Conservation (phyloP, 2,797 vertebrate genomes). For the Pelochelys cantorii region DNA sequence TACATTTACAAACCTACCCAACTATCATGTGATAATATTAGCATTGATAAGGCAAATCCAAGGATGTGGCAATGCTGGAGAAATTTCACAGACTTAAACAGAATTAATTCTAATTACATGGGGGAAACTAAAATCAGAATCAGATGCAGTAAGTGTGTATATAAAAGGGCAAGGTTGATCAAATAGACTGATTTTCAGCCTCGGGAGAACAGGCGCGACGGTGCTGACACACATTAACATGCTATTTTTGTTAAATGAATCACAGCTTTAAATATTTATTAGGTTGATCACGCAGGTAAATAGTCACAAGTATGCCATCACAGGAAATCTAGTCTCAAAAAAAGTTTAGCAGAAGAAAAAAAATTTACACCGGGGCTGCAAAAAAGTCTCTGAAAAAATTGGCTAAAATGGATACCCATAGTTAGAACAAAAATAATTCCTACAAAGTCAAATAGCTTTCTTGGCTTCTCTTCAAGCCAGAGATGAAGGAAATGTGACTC, state of each 20-base stretch:
- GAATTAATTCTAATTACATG: background rate
- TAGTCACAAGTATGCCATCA: background rate
- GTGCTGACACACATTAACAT: background rate
- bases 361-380: background rate
- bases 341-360: background rate
- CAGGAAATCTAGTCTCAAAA: background rate
- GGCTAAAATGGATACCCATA: background rate
- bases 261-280: background rate
- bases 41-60: background rate
- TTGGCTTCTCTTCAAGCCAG: background rate
- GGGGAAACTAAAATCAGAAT: background rate
- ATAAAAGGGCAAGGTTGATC: background rate
- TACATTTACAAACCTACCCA: constrained; percentile 13
- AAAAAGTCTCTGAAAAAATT: background rate
- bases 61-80: background rate
- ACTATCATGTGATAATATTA: constrained; percentile 34
- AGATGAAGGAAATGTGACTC: background rate
- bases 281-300: background rate
- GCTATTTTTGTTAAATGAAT: background rate
- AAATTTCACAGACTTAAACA: background rate
- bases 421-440: background rate
- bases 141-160: background rate
- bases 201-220: background rate
- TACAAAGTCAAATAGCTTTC: background rate
- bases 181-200: background rate